Conservation (phyloP, 2,113 vertebrate genomes). For the Scartelaos histophorus region DNA sequence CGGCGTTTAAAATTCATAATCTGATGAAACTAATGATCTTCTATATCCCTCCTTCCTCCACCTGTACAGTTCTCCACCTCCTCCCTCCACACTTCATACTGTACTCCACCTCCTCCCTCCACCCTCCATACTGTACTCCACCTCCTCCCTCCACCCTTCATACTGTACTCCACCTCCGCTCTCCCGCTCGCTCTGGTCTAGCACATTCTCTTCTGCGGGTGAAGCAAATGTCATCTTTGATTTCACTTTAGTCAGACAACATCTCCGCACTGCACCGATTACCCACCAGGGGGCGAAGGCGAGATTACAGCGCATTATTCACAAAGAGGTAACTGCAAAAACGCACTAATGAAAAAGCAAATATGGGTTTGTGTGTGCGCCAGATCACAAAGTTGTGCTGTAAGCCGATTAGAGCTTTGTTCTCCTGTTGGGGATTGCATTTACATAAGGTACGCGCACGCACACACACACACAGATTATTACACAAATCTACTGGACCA, state of each 20-base stretch:
- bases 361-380: constrained; percentile 62
- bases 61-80: no score
- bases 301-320: constrained; percentile 8
- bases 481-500: constrained; percentile 26
- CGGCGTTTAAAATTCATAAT: no score
- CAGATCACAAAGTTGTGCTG: constrained; percentile 70
- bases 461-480: constrained; percentile 48
- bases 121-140: neutral
- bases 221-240: constrained; percentile 25
- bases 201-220: neutral
- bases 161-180: no score
- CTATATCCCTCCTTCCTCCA: no score
- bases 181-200: no score
- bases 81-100: no score
- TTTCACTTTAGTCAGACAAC: constrained; percentile 17
- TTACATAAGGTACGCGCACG: constrained; percentile 62
- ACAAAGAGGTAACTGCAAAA: constrained; percentile 1
- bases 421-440: constrained; percentile 65
- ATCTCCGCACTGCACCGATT: constrained; percentile 26
- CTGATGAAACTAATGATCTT: no score
- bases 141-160: no score
- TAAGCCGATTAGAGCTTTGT: constrained; percentile 75
- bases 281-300: constrained; percentile 26
- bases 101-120: no score
- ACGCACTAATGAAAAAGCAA: constrained; percentile 47